phyloP scores from a whole-genome alignment of 30 jellyfish, hydroid and myxozoan genomes.

The Sanderia malayensis region DNA sequence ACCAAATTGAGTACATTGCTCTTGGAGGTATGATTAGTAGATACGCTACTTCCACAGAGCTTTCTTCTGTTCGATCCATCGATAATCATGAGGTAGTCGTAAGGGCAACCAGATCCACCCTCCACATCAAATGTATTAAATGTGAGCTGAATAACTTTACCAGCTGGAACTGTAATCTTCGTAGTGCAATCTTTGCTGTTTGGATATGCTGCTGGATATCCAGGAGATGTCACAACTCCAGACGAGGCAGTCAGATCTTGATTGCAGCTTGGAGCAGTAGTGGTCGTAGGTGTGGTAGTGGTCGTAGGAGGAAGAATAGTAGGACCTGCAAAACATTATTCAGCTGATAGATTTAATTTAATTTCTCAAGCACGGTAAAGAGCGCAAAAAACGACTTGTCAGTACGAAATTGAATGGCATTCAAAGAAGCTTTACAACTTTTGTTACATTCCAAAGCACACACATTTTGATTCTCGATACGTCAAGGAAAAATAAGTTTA shows the following conservation, averaged over 20 bases:
- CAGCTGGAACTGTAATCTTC: constrained; percentile 5
- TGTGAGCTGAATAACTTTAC: background rate
- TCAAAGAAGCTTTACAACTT: too few species aligned
- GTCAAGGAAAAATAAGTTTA: too few species aligned
- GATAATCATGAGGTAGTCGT: constrained; percentile 1
- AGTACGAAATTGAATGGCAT: too few species aligned
- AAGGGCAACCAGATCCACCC: background rate
- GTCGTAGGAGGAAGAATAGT: too few species aligned
- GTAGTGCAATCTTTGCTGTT: background rate
- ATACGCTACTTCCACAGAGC: background rate
- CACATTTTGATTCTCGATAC: too few species aligned
- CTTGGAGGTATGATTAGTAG: background rate
- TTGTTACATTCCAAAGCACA: too few species aligned
- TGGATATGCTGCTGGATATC: constrained; percentile 29
- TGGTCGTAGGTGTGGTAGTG: too few species aligned
- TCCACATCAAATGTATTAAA: background rate
- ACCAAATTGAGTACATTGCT: background rate
- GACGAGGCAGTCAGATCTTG: background rate
- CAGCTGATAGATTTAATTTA: too few species aligned
- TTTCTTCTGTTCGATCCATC: background rate
- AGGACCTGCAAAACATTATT: too few species aligned
- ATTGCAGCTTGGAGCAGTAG: background rate
- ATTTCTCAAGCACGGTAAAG: too few species aligned
- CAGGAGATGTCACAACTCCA: constrained; percentile 26
- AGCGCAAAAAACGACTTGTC: too few species aligned